Base-by-base conservation (phyloP, 1,140 invertebrate species). In the Drosophila tristis region DNA sequence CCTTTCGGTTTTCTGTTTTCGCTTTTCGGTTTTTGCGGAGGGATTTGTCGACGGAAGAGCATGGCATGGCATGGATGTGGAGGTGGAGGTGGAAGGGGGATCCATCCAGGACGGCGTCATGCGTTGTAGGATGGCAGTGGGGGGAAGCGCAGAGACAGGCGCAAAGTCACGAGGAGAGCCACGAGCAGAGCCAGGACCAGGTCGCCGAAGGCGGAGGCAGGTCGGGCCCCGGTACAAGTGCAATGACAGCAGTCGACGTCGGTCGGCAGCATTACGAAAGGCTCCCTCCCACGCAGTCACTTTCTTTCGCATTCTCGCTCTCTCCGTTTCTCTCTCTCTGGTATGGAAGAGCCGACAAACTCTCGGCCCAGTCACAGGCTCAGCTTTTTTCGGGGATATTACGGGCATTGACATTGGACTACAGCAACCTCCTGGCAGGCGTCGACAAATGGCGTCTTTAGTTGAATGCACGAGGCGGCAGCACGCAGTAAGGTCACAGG, bases 1-100 rank as follows among this genome's bases (percentile, higher is more conserved):
- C 84, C 84, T 82, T 89, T 87, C 70, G 55, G 57, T 79, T 74
- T 74, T 68, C 47, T 48, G 47, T 53, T 71, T 59, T 54, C 51
- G 31, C 29, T 39, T 73, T 64, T 73, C 39, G 49, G 51, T 55
- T 74, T 63, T 63, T 47, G 43, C 48, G n/a, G 8, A 57, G 45
- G 45, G 57, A 43, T 49, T 62, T 31, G 60, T 77, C 80, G 68
- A 76, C 84, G 82, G 82, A 82, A 89, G 84, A 39, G 11, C 35
- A 13, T 39, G 35, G 35, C 11, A 11, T 4, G 20, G 23, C 23
- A 4, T 25, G 35, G 35, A 13, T 39, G 11, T 9, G 31, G 35
- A 5, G 3, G 35, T 39, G 35, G 35, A 5, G 3, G 35, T 39
- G 35, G 35, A 5, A 13, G 35, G 35, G 35, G 35, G 35, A 39